phyloP scores from a whole-genome alignment of 2,797 vertebrate genomes.

The Arctocebus calabarensis region DNA sequence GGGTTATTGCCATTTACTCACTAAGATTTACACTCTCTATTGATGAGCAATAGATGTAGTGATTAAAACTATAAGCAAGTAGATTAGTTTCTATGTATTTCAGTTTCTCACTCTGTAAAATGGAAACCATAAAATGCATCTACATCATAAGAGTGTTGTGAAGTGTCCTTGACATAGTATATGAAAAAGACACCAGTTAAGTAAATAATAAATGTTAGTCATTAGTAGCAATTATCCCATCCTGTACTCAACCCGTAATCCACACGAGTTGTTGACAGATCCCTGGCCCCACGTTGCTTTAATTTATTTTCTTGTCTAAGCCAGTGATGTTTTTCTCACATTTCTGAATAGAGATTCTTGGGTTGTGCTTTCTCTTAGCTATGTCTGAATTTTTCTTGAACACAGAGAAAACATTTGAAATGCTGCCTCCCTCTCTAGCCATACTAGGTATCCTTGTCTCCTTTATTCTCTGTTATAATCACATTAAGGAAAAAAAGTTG shows the following conservation, averaged over 20 bases:
- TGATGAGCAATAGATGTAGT: not conserved
- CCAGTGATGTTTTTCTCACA: not conserved
- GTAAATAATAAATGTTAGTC: not conserved
- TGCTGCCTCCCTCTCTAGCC: not conserved
- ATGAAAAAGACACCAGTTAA: not conserved
- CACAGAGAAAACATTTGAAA: not conserved
- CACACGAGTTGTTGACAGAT: not conserved
- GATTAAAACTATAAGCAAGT: not conserved
- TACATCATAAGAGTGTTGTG: not conserved
- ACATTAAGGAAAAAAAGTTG: not conserved
- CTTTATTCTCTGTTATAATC: not conserved
- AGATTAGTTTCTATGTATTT: not conserved
- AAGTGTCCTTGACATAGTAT: not conserved
- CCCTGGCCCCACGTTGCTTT: not conserved
- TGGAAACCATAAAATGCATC: not conserved
- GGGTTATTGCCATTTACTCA: not conserved
- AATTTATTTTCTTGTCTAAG: not conserved
- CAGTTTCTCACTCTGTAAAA: constrained; percentile 10
- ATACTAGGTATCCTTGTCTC: not conserved
- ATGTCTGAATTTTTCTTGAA: not conserved
- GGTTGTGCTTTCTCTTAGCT: not conserved
- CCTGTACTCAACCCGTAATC: not conserved
- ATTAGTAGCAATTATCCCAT: not conserved
- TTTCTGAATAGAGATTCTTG: not conserved
- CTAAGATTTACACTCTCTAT: not conserved